Evolutionary conservation across 2,113 vertebrate genomes (phyloP).

Genomic region (Pseudois nayaur): DNA sequence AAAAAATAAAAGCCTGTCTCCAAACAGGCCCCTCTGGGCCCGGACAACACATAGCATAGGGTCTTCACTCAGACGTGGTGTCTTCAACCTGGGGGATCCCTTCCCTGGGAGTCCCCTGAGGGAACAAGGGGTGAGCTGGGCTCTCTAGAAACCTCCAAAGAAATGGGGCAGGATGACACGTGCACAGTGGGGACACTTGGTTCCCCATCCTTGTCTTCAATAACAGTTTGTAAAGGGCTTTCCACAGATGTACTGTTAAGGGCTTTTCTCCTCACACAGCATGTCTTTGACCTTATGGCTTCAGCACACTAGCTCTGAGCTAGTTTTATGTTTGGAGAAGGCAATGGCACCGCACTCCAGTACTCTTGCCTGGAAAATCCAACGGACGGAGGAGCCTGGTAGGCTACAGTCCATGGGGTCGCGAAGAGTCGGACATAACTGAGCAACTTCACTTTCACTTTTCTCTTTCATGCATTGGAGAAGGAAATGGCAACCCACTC

Average conservation of each 20-base stretch:
- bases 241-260: constrained; percentile 32
- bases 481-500: too few species aligned
- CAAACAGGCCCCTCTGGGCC: background rate
- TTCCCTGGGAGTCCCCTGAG: background rate
- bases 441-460: too few species aligned
- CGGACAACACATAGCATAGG: accelerated
- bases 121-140: background rate
- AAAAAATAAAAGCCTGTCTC: background rate
- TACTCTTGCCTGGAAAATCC: too few species aligned
- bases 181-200: too few species aligned
- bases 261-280: background rate
- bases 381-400: too few species aligned
- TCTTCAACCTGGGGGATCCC: background rate
- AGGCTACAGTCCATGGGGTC: too few species aligned
- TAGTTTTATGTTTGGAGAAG: constrained; percentile 7
- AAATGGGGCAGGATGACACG: background rate
- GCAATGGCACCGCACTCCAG: too few species aligned
- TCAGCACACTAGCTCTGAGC: background rate
- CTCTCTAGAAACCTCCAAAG: background rate
- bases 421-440: too few species aligned
- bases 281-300: background rate
- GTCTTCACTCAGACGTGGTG: background rate
- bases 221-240: background rate
- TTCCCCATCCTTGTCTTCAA: background rate
- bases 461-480: too few species aligned